Base-by-base conservation (phyloP, 1,140 invertebrate genomes). In the Orchestia grillus region DNA sequence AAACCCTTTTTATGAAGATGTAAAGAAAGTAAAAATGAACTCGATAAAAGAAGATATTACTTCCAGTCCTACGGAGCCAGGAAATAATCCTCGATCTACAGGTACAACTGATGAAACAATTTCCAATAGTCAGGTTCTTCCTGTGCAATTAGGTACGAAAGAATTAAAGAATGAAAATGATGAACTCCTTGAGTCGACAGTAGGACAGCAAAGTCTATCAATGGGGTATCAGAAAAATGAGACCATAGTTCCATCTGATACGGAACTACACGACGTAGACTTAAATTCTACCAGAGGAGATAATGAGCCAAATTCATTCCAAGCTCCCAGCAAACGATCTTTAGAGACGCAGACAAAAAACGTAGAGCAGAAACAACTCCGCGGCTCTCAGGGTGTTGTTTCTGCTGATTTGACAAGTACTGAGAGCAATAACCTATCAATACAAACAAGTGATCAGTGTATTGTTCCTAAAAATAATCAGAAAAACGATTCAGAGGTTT, bases 1-100 rank as follows among this genome's bases (percentile, higher is more conserved):
- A 57, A 96, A 97, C 90, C 96, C 96, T 0, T 97, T 97, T 95
- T 97, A 97, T 62, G 96, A 96, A 47, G 96, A 96, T 43, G 45
- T 96, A 0, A n/a, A 90, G 45, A 44, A 96, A 45, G n/a, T 57
- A 43, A 95, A 88, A 87, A 41, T 11, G 57, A 95, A 62, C 42
- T 53, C 87, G 36, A 77, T 77, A 3, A 77, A 77, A 77, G 62
- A 77, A 77, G 62, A 36, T 77, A 28, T 28, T 36, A 23, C 62
- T 23, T 3, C 1, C 11, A 77, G 62, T 77, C 36, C 28, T 19
- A 1, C 62, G 36, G 62, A 77, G 11, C 28, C 62, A 23, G 62
- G 28, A 77, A 77, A 77, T 23, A 28, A 77, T 77, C 36, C 28
- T 15, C 62, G 36, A 77, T 77, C 62, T 1, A 15, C 62, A 3